Conservation (phyloP, 2,113 vertebrate species). For the Gobius niger region DNA sequence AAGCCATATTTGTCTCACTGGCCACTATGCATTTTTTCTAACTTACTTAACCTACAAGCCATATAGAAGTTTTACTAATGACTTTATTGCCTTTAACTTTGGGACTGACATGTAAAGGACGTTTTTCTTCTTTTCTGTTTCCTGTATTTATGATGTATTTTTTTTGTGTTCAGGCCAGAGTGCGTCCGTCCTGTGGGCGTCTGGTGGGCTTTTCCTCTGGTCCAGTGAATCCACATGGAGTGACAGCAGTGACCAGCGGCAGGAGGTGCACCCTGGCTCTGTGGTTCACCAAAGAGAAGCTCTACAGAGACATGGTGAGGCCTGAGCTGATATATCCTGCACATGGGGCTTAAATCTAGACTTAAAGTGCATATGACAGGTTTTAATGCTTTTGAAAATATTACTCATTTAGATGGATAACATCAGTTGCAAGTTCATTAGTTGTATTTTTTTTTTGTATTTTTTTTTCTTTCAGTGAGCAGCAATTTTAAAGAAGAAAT, state of each 20-base stretch:
- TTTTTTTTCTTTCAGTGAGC: too few relatives aligned
- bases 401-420: neutral
- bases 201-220: slow-evolving; percentile 92
- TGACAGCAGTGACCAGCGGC: slow-evolving; percentile 86
- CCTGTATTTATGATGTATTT: neutral
- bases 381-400: neutral
- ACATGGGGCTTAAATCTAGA: too few relatives aligned
- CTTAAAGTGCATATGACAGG: too few relatives aligned
- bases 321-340: neutral
- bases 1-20: too few relatives aligned
- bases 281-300: slow-evolving; percentile 90
- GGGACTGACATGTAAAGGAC: too few relatives aligned
- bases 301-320: slow-evolving; percentile 90
- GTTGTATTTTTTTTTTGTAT: too few relatives aligned
- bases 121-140: neutral
- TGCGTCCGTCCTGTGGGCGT: slow-evolving; percentile 88
- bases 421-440: too few relatives aligned
- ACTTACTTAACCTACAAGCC: too few relatives aligned
- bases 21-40: too few relatives aligned
- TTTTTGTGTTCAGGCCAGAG: slow-evolving; percentile 78
- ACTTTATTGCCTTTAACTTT: too few relatives aligned
- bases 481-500: too few relatives aligned
- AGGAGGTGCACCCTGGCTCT: slow-evolving; percentile 87
- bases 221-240: slow-evolving; percentile 90
- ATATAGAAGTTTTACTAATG: too few relatives aligned